Evolutionary conservation across 2,888 invertebrate genomes (phyloP).

Genomic region (Hoplodrina blanda): DNA sequence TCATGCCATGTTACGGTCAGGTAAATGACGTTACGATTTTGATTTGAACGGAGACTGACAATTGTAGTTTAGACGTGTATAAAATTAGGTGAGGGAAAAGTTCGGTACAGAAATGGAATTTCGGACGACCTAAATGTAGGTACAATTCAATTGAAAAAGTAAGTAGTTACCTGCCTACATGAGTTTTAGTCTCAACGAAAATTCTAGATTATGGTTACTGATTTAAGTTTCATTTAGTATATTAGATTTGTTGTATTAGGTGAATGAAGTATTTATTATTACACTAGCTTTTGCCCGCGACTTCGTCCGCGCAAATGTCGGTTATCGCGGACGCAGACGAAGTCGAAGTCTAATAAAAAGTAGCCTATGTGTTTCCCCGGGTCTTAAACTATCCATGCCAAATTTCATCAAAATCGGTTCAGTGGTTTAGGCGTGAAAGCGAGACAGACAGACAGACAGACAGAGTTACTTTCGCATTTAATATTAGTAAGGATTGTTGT

Average conservation of each 20-base stretch:
- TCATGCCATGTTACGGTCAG: conserved; percentile 82
- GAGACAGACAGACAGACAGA: too few species aligned
- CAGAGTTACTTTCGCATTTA: too few species aligned
- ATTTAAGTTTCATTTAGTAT: not conserved
- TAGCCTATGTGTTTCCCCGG: too few species aligned
- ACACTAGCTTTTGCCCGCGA: too few species aligned
- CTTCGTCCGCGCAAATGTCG: too few species aligned
- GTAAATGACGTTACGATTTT: conserved; percentile 84
- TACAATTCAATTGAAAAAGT: conserved; percentile 1
- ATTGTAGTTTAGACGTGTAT: conserved; percentile 63
- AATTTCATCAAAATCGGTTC: too few species aligned
- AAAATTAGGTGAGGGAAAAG: conserved; percentile 62
- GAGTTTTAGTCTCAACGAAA: not conserved
- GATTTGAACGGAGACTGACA: conserved; percentile 83
- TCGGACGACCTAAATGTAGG: conserved; percentile 35
- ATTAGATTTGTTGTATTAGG: not conserved
- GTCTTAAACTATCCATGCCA: too few species aligned
- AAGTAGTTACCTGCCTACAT: not conserved
- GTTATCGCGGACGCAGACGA: too few species aligned
- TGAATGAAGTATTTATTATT: not conserved
- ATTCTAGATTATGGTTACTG: not conserved
- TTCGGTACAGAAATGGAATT: conserved; percentile 20
- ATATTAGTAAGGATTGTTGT: too few species aligned
- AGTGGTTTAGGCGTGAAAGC: too few species aligned
- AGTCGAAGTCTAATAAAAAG: too few species aligned